Evolutionary conservation across 2,113 vertebrate species (phyloP), one percentile per base, ranked within the genome.

Genomic region (Acrocephalus kingi): DNA sequence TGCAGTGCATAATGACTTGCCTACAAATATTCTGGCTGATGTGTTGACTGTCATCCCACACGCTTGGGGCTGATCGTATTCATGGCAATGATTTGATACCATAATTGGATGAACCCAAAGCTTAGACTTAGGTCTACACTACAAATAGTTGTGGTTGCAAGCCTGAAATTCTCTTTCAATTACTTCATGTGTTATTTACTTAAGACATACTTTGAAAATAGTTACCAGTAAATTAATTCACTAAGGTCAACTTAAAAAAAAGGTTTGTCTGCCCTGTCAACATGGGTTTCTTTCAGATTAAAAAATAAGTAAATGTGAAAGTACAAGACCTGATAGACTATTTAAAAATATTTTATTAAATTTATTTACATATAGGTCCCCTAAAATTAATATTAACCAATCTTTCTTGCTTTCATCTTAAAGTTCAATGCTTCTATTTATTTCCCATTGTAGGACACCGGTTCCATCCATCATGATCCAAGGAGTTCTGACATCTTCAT

Each of bases 101-200:
- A 39, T 88, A 79, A 88, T 66, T 66, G 75, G 71, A 77, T 43
- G 67, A 93, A 93, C 33, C 24, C 71, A 48, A 91, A 79, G 43
- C 78, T 87, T 73, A 87, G 74, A 51, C 43, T 91, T 94, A 15
- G 41, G 74, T 66, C 93, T 63, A 67, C 22, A 8, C 35, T 88
- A 45, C 93, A 91, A 90, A 95, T 91, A 82, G 15, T 94, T 95
- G 78, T 94, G 93, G 96, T 92, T 89, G 56, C 91, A 90, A 94
- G 83, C 61, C 45, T 92, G 86, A 89, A 87, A 95, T 93, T 93
- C 63, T 87, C 90, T 90, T 90, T 85, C 82, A 89, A 62, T 89
- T 90, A 62, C 72, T 93, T 69, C 51, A 31, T 67, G 37, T 48
- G 89, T 87, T 96, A 51, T 96, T 95, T 97, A 73, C 94, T 86